Conservation (phyloP, 2,113 vertebrate genomes). For the Plecturocebus donacophilus region DNA sequence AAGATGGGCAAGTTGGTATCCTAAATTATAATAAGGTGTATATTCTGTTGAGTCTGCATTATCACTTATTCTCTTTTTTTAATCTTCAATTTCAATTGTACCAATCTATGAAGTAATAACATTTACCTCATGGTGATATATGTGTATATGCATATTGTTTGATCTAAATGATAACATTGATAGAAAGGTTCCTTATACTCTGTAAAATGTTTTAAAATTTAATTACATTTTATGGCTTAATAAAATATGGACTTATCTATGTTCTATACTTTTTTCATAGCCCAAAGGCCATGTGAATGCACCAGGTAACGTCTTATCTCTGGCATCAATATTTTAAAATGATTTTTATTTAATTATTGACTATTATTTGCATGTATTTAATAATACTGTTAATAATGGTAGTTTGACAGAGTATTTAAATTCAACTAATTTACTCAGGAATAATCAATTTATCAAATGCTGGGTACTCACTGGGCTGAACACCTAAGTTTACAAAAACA, state of each 20-base stretch:
- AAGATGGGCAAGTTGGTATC: not conserved
- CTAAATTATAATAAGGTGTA: not conserved
- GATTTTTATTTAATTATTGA: not conserved
- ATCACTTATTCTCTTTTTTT: not conserved
- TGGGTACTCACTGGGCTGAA: not conserved
- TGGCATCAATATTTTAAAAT: not conserved
- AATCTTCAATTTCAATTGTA: not conserved
- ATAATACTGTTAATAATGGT: not conserved
- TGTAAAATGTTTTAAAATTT: not conserved
- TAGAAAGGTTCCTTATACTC: not conserved
- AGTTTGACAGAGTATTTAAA: not conserved
- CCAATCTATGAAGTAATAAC: not conserved
- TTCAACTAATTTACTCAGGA: not conserved
- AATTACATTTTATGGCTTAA: not conserved
- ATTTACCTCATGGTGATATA: not conserved
- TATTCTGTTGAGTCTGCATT: not conserved
- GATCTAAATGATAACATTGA: not conserved
- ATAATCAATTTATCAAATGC: not conserved
- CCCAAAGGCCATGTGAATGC: not conserved
- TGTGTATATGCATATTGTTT: not conserved
- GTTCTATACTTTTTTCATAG: not conserved
- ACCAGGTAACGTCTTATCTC: not conserved
- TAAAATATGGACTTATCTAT: not conserved
- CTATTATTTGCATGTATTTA: not conserved
- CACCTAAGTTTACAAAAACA: not conserved